Conservation (phyloP, 2,888 invertebrate genomes). For the Hypomecis atomaria region DNA sequence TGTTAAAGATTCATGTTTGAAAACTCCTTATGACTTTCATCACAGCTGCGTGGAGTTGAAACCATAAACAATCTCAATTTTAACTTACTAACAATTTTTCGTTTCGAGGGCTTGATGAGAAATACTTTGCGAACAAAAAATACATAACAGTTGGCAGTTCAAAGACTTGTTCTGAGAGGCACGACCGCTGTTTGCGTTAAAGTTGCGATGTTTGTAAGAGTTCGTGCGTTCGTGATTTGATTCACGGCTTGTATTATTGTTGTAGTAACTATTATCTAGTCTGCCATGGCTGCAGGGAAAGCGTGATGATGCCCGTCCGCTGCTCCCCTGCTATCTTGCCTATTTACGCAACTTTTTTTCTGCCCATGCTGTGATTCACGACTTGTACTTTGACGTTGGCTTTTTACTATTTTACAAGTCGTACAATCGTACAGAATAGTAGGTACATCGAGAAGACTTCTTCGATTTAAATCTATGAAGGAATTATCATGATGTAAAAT, state of each 20-base stretch:
- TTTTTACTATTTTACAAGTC: no score
- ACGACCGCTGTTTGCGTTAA: conserved; percentile 15
- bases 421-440: no score
- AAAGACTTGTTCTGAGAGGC: conserved; percentile 12
- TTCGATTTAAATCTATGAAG: no score
- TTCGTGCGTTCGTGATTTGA: conserved; percentile 29
- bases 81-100: conserved; percentile 17
- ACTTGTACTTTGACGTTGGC: no score
- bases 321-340: conserved; percentile 8
- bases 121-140: conserved; percentile 19
- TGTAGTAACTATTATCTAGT: no score
- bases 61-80: conserved; percentile 30
- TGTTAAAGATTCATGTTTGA: conserved; percentile 7
- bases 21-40: conserved; percentile 21
- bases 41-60: conserved; percentile 33
- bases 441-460: no score
- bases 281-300: conserved; percentile 12
- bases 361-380: no score
- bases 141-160: conserved; percentile 11
- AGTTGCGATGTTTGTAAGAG: conserved; percentile 12
- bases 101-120: conserved; percentile 11
- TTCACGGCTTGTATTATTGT: no score
- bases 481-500: no score
- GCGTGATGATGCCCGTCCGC: conserved; percentile 17
- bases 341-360: conserved; percentile 8